A percentile compares a stretch with the other conserved stretches of the same genome.
Evolutionary conservation across 2,888 invertebrate genomes (phyloP).

Genomic region (Hemithea aestivaria): DNA sequence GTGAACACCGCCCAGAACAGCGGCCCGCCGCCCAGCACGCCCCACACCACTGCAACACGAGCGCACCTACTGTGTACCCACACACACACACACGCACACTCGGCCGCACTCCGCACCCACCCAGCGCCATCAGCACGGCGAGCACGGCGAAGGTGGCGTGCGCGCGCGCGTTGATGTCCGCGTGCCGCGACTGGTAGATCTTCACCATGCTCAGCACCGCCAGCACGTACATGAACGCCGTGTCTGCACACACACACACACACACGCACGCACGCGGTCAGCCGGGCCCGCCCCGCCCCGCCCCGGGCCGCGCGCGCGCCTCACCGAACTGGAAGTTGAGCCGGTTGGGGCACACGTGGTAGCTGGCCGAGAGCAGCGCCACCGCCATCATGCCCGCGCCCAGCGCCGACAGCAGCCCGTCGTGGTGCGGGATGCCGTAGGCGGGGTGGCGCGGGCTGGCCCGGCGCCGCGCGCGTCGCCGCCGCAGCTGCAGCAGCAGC

Average conservation of each 20-base stretch:
- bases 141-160: slow-evolving; percentile 89
- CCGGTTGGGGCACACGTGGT: slow-evolving; percentile 93
- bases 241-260: slow-evolving; percentile 80
- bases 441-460: too few species aligned
- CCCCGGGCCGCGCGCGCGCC: not conserved
- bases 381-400: slow-evolving; percentile 92
- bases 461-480: slow-evolving; percentile 43
- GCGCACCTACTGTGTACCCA: too few species aligned
- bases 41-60: slow-evolving; percentile 79
- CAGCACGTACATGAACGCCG: slow-evolving; percentile 96
- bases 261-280: too few species aligned
- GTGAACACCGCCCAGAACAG: slow-evolving; percentile 89
- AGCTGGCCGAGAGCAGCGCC: slow-evolving; percentile 91
- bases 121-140: slow-evolving; percentile 85
- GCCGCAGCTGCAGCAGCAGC: slow-evolving; percentile 84
- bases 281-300: not conserved
- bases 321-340: slow-evolving; percentile 95
- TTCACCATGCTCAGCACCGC: slow-evolving; percentile 92
- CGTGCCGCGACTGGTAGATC: slow-evolving; percentile 93
- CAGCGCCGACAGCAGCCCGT: slow-evolving; percentile 92
- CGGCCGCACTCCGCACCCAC: too few species aligned
- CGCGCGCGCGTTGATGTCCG: slow-evolving; percentile 92
- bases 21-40: slow-evolving; percentile 82
- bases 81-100: too few species aligned
- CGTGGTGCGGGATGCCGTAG: slow-evolving; percentile 91